Evolutionary conservation across 2,888 invertebrate species (phyloP).

Genomic region (Ptycholaimellus sp.): DNA sequence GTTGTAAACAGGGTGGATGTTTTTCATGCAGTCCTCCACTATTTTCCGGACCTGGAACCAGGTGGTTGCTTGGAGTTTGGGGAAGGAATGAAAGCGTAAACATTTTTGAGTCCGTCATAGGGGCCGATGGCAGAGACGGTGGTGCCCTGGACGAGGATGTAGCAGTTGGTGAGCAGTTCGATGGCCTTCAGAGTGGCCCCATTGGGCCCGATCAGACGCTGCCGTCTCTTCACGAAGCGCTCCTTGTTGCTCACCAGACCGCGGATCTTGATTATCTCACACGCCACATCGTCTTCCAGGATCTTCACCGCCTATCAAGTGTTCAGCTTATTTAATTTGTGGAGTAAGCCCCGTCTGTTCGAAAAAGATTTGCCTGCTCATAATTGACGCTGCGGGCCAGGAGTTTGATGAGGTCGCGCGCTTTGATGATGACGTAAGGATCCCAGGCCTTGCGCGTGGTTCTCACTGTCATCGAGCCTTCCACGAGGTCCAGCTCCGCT

Average conservation of each 20-base stretch:
- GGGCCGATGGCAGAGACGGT: slow-evolving; percentile 92
- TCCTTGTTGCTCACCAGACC: slow-evolving; percentile 50
- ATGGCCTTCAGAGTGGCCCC: slow-evolving; percentile 90
- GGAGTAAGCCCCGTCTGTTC: too few species aligned
- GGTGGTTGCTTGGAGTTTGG: background rate
- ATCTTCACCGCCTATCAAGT: slow-evolving; percentile 27
- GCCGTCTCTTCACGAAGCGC: slow-evolving; percentile 75
- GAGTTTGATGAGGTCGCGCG: slow-evolving; percentile 77
- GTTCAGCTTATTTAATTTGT: background rate
- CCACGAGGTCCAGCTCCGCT: slow-evolving; percentile 69
- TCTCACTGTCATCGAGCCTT: slow-evolving; percentile 70
- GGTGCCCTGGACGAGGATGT: slow-evolving; percentile 84
- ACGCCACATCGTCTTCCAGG: slow-evolving; percentile 58
- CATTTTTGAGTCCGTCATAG: slow-evolving; percentile 47
- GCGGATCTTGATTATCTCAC: slow-evolving; percentile 88
- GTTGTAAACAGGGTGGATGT: slow-evolving; percentile 92
- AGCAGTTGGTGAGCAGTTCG: slow-evolving; percentile 79
- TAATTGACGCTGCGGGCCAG: slow-evolving; percentile 82
- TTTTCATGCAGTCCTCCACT: slow-evolving; percentile 88
- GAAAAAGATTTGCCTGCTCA: slow-evolving; percentile 51
- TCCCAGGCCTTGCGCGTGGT: slow-evolving; percentile 92
- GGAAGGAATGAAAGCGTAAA: too few species aligned
- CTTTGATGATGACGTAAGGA: slow-evolving; percentile 83
- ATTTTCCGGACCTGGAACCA: slow-evolving; percentile 41
- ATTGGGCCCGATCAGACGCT: slow-evolving; percentile 79